A percentile compares a stretch with the other conserved stretches of the same genome.
Evolutionary conservation across 1,140 invertebrate genomes (phyloP).

Genomic region (Cydia fagiglandana): DNA sequence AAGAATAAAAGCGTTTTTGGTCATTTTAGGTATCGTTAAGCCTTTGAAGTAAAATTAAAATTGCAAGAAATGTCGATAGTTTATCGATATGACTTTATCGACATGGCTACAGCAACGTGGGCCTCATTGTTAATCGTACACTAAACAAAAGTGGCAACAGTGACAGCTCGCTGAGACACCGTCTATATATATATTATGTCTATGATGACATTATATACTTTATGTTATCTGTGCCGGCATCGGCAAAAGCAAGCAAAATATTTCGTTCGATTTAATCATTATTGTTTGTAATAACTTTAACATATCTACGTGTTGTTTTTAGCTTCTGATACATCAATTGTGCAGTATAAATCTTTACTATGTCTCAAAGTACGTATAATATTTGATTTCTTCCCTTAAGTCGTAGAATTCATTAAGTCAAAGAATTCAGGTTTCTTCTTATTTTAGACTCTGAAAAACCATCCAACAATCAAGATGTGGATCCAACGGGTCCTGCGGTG

Average conservation of each 20-base stretch:
- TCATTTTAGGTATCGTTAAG: no score
- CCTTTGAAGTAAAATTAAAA: no score
- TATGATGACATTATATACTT: no score
- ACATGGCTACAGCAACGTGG: no score
- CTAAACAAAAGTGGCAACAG: no score
- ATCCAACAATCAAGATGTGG: conserved; percentile 78
- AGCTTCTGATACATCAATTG: background rate
- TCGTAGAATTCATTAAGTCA: conserved; percentile 20
- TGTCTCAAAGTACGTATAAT: conserved; percentile 65
- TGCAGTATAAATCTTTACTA: conserved; percentile 30
- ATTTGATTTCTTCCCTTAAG: background rate
- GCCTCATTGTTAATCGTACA: no score
- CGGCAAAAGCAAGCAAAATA: background rate
- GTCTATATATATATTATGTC: no score
- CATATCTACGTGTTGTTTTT: background rate
- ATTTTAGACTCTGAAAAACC: conserved; percentile 74
- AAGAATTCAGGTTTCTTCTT: conserved; percentile 32
- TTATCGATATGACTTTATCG: no score
- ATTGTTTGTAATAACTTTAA: background rate
- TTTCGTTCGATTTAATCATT: background rate
- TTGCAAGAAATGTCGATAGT: no score
- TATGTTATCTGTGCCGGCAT: background rate
- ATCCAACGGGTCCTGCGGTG: conserved; percentile 86
- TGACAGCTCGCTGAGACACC: no score
- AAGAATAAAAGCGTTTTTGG: no score